Percentiles rank a stretch among this genome's conserved stretches.
phyloP scores from a whole-genome alignment of 2,888 invertebrate genomes.

The Hydropsyche betteni region DNA sequence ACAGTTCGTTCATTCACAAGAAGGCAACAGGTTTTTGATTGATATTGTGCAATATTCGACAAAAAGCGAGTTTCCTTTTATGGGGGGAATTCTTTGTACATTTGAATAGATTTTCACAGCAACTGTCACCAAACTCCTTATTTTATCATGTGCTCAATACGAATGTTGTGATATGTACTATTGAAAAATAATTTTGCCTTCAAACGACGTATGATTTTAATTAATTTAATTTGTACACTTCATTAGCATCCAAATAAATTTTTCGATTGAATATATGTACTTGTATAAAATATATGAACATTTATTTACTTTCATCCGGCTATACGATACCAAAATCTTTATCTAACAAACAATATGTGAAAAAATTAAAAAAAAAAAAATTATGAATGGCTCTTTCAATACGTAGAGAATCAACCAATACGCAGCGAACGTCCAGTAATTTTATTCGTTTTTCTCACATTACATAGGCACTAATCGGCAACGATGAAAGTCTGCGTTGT shows the following conservation, averaged over 20 bases:
- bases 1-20: constrained; percentile 5
- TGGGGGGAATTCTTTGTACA: not conserved
- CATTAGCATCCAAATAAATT: no score
- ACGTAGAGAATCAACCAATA: no score
- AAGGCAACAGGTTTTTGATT: constrained; percentile 2
- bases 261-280: no score
- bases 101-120: not conserved
- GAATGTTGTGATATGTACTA: no score
- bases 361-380: no score
- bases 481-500: not conserved
- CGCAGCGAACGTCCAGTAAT: not conserved
- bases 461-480: not conserved
- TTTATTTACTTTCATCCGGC: no score
- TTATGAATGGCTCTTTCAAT: no score
- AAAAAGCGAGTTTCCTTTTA: constrained; percentile 17
- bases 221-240: no score
- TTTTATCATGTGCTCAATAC: no score
- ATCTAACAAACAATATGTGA: not conserved
- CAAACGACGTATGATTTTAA: no score
- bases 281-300: no score
- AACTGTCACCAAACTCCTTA: not conserved
- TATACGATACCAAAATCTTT: not conserved
- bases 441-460: not conserved
- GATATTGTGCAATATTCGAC: constrained; percentile 3
- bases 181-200: no score